Base-by-base conservation (phyloP, 2,113 vertebrate genomes). In the Thalassoma bifasciatum region DNA sequence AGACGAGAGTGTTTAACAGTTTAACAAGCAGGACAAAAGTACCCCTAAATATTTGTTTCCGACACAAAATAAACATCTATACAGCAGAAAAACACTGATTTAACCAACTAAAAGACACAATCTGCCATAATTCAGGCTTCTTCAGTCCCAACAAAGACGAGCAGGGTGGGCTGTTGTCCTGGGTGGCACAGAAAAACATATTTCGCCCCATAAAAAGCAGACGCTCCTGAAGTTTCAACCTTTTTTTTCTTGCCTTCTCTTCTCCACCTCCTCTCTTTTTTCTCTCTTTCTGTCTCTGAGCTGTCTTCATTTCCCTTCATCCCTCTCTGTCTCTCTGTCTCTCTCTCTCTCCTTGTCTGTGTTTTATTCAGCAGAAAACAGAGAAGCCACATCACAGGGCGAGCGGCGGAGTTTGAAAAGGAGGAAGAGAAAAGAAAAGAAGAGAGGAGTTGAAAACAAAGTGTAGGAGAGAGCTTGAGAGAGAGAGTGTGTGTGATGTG, bases 401-500 rank as follows among this genome's bases (percentile, higher is more conserved):
- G 22, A 62, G 58, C 53, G 68, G 49, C n/a, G 59, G 37, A 36
- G 67, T 60, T 58, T 61, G 51, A 84, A 58, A 42, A 68, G 49
- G 52, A 69, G 68, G 47, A 62, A 3, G 46, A 66, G 21, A 63
- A 66, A 58, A 74, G 51, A 67, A 75, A 37, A 73, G 40, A 13
- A 36, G 62, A 40, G 60, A 50, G 62, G 46, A 49, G 56, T 71
- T 75, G 56, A 77, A 83, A 85, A 86, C 61, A 90, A 69, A 85
- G 67, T 73, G 73, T 59, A 79, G 60, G 74, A 84, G 69, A 84
- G 53, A 50, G 82, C 49, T 61, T 66, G 54, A 76, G 73, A 72
- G 52, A 70, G 61, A 76, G 73, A 72, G 52, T 67, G 61, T 17
- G 36, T 88, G 72, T 86, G 86, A 89, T 91, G 86, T 89, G 85